Evolutionary conservation across 2,797 vertebrate genomes (phyloP).

Genomic region (Myoxocephalus aenaeus): DNA sequence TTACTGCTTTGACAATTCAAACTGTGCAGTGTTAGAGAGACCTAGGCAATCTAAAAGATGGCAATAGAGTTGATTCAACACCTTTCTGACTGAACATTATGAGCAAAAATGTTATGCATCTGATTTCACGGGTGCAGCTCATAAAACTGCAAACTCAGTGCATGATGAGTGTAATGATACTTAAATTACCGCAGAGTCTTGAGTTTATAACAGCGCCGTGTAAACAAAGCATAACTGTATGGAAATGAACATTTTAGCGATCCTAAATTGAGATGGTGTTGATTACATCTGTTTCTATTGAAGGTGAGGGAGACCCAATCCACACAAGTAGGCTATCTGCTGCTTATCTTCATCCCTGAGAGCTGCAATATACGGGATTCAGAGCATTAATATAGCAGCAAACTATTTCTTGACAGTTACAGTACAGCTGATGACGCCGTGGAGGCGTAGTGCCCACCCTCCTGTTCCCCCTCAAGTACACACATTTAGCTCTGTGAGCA

Average conservation of each 20-base stretch:
- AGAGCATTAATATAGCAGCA: not conserved
- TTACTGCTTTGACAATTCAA: conserved; percentile 11
- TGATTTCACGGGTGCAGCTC: not conserved
- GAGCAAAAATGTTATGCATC: not conserved
- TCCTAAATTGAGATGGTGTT: not conserved
- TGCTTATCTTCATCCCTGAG: not conserved
- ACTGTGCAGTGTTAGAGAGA: not conserved
- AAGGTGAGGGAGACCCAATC: not conserved
- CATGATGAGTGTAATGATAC: not conserved
- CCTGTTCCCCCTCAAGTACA: not conserved
- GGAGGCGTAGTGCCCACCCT: not conserved
- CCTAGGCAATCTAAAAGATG: not conserved
- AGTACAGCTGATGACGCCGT: not conserved
- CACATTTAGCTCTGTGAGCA: not conserved
- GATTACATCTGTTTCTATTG: not conserved
- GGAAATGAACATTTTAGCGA: not conserved
- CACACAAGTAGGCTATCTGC: not conserved
- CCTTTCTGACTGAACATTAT: not conserved
- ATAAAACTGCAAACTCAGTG: not conserved
- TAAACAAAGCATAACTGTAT: not conserved
- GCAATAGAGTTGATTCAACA: not conserved
- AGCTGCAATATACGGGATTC: not conserved
- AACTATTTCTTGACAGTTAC: not conserved
- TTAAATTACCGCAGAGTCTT: not conserved
- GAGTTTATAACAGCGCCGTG: not conserved